phyloP scores from a whole-genome alignment of 2,113 vertebrate species.

The Engystomops pustulosus region DNA sequence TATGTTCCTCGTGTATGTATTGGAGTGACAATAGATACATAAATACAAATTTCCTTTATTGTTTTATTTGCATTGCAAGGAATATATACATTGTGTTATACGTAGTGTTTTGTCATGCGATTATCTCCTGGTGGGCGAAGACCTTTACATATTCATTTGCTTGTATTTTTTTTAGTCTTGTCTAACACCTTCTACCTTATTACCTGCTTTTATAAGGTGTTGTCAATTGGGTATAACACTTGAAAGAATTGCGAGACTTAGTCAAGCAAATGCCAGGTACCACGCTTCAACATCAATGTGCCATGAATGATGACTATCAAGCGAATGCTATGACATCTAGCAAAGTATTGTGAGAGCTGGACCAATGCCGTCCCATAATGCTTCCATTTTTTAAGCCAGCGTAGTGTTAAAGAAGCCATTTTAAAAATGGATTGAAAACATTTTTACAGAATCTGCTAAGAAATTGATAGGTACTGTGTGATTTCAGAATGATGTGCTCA shows the following conservation, averaged over 20 bases:
- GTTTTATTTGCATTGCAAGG: neutral
- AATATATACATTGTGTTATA: neutral
- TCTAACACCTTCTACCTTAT: neutral
- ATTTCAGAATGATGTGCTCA: constrained; percentile 26
- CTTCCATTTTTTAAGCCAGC: neutral
- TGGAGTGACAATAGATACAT: neutral
- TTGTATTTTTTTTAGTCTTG: neutral
- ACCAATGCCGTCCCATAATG: neutral
- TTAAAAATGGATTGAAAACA: constrained; percentile 18
- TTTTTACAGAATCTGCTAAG: neutral
- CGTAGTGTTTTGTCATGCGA: neutral
- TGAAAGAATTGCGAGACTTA: neutral
- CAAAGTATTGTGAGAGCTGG: neutral
- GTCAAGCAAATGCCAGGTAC: neutral
- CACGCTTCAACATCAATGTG: no score
- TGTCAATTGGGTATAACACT: neutral
- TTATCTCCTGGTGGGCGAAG: neutral
- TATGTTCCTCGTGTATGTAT: no score
- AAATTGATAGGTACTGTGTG: constrained; percentile 38
- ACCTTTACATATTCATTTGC: neutral
- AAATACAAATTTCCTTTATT: neutral
- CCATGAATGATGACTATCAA: neutral
- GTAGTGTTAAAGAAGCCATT: neutral
- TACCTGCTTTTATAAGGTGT: neutral
- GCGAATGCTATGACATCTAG: neutral